Percentiles rank a stretch among this genome's conserved stretches.
phyloP scores from a whole-genome alignment of 2,113 vertebrate genomes.

The Proteles cristata region DNA sequence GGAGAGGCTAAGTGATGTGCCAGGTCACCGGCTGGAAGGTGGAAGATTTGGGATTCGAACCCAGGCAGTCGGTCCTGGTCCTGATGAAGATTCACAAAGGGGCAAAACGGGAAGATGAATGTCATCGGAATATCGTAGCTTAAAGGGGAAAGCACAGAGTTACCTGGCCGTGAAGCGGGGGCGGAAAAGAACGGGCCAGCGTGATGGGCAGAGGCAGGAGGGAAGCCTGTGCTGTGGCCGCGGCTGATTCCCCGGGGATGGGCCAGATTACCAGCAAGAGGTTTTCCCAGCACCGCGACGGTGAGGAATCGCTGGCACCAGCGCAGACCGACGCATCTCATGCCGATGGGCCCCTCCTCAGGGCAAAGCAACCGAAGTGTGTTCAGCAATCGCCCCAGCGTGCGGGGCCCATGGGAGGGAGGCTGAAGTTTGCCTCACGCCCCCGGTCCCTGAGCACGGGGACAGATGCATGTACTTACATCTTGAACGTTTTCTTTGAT shows the following conservation, averaged over 20 bases:
- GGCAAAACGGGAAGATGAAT: background rate
- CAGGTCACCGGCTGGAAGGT: background rate
- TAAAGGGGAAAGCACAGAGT: background rate
- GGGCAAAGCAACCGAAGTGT: background rate
- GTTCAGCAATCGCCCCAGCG: background rate
- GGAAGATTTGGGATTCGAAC: background rate
- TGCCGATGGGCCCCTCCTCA: accelerated
- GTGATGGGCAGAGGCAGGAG: background rate
- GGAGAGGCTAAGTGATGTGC: background rate
- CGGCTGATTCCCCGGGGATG: no score
- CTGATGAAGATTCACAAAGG: background rate
- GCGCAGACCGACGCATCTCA: accelerated
- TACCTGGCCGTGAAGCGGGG: no score
- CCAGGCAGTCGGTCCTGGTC: background rate
- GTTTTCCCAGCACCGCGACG: background rate
- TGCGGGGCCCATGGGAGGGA: background rate
- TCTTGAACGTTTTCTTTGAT: background rate
- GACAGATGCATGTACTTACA: no score
- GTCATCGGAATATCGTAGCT: background rate
- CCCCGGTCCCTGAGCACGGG: background rate
- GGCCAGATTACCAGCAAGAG: no score
- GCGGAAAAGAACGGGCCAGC: no score
- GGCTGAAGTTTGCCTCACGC: no score
- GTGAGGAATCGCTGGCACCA: background rate
- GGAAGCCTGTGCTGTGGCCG: background rate